A percentile compares a stretch with the other conserved stretches of the same genome.
Conservation (phyloP, 1,140 invertebrate genomes). For the Pararge aegeria region DNA sequence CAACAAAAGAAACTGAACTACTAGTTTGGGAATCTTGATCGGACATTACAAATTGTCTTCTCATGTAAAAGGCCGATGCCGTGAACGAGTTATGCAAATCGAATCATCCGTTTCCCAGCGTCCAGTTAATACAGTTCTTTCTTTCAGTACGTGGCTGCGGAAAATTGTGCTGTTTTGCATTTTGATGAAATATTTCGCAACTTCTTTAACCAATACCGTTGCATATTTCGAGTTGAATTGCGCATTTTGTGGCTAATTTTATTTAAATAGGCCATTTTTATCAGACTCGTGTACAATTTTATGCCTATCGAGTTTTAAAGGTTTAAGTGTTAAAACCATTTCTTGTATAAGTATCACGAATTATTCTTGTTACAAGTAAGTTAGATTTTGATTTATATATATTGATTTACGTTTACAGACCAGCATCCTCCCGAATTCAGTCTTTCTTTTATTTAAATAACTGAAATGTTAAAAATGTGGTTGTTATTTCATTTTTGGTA, state of each 20-base stretch:
- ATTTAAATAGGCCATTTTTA: background rate
- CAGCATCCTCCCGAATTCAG: too few species aligned
- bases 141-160: conserved; percentile 44
- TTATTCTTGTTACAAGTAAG: too few species aligned
- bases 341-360: too few species aligned
- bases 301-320: too few species aligned
- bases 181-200: conserved; percentile 68
- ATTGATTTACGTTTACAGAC: too few species aligned
- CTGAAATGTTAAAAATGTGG: too few species aligned
- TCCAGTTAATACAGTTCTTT: conserved; percentile 69
- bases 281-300: too few species aligned
- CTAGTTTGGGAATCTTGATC: background rate
- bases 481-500: too few species aligned
- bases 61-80: conserved; percentile 3
- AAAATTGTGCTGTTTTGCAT: conserved; percentile 64
- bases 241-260: conserved; percentile 17
- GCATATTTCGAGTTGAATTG: conserved; percentile 33
- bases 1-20: too few species aligned
- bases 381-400: too few species aligned
- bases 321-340: too few species aligned
- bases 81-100: conserved; percentile 71
- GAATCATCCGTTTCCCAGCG: conserved; percentile 67
- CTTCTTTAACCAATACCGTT: conserved; percentile 37
- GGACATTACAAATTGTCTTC: background rate
- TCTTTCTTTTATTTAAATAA: too few species aligned